Conservation (phyloP, 2,888 invertebrate genomes). For the Dorcus hopei region DNA sequence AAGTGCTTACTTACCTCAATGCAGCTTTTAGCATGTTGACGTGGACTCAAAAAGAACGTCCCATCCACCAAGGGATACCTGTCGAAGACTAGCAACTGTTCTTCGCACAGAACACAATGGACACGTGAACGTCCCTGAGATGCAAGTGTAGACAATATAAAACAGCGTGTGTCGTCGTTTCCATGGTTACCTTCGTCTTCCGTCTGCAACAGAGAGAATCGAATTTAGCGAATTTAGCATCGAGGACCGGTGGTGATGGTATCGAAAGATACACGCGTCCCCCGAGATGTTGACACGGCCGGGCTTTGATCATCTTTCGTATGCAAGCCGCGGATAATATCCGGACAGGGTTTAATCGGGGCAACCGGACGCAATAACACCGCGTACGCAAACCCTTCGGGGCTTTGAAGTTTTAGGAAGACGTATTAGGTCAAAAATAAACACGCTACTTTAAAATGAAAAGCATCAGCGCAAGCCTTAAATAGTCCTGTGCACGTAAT, state of each 20-base stretch:
- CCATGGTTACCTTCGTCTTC: conserved; percentile 98
- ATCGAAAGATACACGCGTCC: neutral
- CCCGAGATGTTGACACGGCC: no score
- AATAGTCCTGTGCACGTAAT: no score
- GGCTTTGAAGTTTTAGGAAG: no score
- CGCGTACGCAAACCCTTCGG: no score
- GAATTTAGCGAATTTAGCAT: neutral
- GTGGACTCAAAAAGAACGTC: conserved; percentile 94
- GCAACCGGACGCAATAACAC: conserved; percentile 31
- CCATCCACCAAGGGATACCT: conserved; percentile 97
- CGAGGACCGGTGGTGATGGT: neutral
- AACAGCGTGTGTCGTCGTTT: conserved; percentile 95
- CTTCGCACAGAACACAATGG: conserved; percentile 84
- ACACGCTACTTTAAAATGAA: no score
- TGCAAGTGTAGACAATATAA: conserved; percentile 91
- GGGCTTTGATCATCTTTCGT: no score
- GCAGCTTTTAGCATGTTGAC: conserved; percentile 82
- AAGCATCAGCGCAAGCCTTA: no score
- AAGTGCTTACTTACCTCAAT: conserved; percentile 73
- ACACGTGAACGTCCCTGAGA: conserved; percentile 85
- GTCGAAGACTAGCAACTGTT: conserved; percentile 90
- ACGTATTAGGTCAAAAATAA: no score
- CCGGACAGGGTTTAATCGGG: conserved; percentile 28
- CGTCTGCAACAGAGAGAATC: conserved; percentile 64
- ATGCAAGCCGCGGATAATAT: conserved; percentile 24